Base-by-base conservation (phyloP, 2,888 invertebrate species). In the Patella caerulea region DNA sequence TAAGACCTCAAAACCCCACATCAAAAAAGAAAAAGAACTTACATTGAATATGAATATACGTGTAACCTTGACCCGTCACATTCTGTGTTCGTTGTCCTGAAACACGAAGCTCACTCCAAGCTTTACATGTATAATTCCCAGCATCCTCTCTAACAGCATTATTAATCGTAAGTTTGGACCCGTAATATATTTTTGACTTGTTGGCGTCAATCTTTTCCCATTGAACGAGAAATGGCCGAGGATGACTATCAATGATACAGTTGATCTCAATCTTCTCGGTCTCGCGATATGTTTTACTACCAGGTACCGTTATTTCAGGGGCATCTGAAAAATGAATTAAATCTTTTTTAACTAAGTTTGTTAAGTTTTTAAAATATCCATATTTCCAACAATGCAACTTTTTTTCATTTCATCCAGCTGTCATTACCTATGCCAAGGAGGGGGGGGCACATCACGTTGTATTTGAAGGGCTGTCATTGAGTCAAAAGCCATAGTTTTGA, bases 101-200 rank as follows among this genome's bases (percentile, higher is more conserved):
- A 3, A 87, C 84, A 45, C 82, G 78, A 19, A 87, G 76, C 52
- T 81, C 79, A 79, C 83, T 87, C 71, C 76, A 79, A 1, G 87
- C 86, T 11, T 83, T 84, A 79, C 88, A 88, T 0, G 87, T 82
- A 78, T 87, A 88, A 74, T 87, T 87, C 9, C 88, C 88, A 15
- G 83, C 83, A 24, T 83, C 82, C n/a, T 74, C 74, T 9, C 83
- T 76, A 71, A 78, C 79, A 54, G 82, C 74, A 12, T 82, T 78
- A 12, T 77, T 72, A 55, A 86, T 82, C 2, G 74, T 76, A 73
- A 86, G 83, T 59, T 78, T 81, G 53, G 79, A 78, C 69, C 84
- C 82, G 34, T 78, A 76, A 34, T 80, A 75, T 29, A 79, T 77
- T 7, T 81, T 83, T 1, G 81, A n/a, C 19, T n/a, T 15, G 34